phyloP scores from a whole-genome alignment of 2,797 vertebrate species.

The Nasua narica region DNA sequence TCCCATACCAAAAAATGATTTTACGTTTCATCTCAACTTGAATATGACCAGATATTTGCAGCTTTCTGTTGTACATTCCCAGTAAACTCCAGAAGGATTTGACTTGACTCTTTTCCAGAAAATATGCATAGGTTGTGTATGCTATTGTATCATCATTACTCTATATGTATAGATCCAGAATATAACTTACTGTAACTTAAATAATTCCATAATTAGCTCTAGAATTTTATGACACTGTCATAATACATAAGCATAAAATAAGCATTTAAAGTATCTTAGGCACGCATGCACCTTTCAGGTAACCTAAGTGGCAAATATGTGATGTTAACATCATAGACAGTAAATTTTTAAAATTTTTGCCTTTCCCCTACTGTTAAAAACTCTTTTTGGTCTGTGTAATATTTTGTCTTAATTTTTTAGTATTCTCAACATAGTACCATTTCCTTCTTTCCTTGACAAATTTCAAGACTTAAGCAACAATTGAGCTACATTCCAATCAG shows the following conservation, averaged over 20 bases:
- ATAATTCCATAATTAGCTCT: neutral
- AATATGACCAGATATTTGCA: conserved; percentile 7
- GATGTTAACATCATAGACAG: neutral
- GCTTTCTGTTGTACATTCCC: conserved; percentile 10
- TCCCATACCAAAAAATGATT: neutral
- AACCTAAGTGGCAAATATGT: neutral
- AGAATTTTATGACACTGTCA: neutral
- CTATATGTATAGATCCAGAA: neutral
- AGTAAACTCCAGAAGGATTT: conserved; percentile 11
- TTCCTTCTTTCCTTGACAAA: conserved; percentile 9
- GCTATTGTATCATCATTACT: neutral
- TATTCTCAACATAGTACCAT: neutral
- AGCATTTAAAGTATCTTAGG: neutral
- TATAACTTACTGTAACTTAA: neutral
- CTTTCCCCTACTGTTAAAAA: neutral
- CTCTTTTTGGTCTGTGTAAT: neutral
- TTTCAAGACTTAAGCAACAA: neutral
- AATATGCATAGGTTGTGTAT: neutral
- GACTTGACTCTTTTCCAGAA: conserved; percentile 2
- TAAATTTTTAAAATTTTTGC: neutral
- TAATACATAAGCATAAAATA: neutral
- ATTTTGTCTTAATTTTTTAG: neutral
- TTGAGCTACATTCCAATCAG: neutral
- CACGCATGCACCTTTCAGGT: neutral
- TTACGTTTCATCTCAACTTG: conserved; percentile 27